A percentile compares a stretch with the other conserved stretches of the same genome.
Evolutionary conservation across 1,140 invertebrate species (phyloP).

Genomic region (Trypoxylus dichotomus): DNA sequence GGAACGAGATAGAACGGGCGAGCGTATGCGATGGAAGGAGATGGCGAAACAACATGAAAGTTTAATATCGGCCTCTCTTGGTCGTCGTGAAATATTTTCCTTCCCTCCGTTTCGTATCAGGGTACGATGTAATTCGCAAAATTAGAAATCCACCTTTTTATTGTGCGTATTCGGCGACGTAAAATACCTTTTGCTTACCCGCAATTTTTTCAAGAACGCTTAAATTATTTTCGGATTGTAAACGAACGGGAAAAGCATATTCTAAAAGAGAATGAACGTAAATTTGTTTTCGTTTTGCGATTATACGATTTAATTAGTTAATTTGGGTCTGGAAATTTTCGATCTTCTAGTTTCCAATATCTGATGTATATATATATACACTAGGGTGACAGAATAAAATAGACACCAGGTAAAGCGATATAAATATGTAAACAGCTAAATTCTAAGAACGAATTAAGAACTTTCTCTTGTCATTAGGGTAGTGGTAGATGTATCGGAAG

Average conservation of each 20-base stretch:
- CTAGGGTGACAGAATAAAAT: too few relatives aligned
- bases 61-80: constrained; percentile 36
- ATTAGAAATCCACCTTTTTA: constrained; percentile 45
- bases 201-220: constrained; percentile 36
- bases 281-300: background rate
- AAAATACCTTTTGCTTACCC: constrained; percentile 43
- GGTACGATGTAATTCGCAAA: constrained; percentile 35
- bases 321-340: too few relatives aligned
- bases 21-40: constrained; percentile 17
- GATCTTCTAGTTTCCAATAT: too few relatives aligned
- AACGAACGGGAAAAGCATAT: background rate
- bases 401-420: too few relatives aligned
- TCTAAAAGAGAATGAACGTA: background rate
- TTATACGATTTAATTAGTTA: too few relatives aligned
- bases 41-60: constrained; percentile 36
- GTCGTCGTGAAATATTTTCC: constrained; percentile 35
- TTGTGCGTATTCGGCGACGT: constrained; percentile 32
- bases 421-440: too few relatives aligned
- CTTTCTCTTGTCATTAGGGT: too few relatives aligned
- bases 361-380: too few relatives aligned
- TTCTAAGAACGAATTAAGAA: too few relatives aligned
- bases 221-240: background rate
- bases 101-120: background rate
- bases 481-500: too few relatives aligned
- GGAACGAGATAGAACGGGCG: background rate